Conservation (phyloP, 1,140 invertebrate species). For the Bicyclus anynana region DNA sequence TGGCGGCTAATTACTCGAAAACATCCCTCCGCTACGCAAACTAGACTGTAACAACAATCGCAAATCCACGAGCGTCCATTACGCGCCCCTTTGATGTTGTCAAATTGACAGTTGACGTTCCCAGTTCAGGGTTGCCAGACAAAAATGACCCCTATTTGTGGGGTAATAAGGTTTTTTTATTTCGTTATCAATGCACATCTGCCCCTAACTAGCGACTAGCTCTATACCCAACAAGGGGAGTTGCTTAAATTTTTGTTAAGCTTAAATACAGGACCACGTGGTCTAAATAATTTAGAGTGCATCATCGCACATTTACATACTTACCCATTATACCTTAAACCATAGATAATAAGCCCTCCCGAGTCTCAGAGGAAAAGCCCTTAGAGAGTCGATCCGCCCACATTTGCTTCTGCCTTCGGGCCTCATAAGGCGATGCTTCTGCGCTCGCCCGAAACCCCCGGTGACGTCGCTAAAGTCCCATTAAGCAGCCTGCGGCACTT, state of each 20-base stretch:
- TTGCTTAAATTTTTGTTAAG: not conserved
- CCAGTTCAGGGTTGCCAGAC: constrained; percentile 36
- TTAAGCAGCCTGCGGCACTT: too few relatives aligned
- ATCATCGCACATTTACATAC: too few relatives aligned
- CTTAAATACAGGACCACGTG: not conserved
- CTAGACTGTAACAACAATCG: constrained; percentile 52
- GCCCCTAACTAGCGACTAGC: constrained; percentile 10
- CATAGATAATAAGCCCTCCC: too few relatives aligned
- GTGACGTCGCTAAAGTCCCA: too few relatives aligned
- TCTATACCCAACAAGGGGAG: not conserved
- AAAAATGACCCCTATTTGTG: constrained; percentile 32
- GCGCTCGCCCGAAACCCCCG: too few relatives aligned
- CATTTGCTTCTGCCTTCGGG: too few relatives aligned
- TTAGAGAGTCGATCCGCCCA: too few relatives aligned
- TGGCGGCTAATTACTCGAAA: constrained; percentile 33
- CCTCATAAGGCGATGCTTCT: too few relatives aligned
- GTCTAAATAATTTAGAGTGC: not conserved
- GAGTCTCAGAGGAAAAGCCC: too few relatives aligned
- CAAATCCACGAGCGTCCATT: constrained; percentile 52
- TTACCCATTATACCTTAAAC: too few relatives aligned
- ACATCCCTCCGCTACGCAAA: constrained; percentile 25
- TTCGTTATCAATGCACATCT: constrained; percentile 39
- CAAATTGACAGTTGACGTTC: constrained; percentile 61
- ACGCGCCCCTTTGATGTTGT: constrained; percentile 43
- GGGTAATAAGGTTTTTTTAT: constrained; percentile 24